Evolutionary conservation across 2,797 vertebrate genomes (phyloP).

Genomic region (Coluber constrictor): DNA sequence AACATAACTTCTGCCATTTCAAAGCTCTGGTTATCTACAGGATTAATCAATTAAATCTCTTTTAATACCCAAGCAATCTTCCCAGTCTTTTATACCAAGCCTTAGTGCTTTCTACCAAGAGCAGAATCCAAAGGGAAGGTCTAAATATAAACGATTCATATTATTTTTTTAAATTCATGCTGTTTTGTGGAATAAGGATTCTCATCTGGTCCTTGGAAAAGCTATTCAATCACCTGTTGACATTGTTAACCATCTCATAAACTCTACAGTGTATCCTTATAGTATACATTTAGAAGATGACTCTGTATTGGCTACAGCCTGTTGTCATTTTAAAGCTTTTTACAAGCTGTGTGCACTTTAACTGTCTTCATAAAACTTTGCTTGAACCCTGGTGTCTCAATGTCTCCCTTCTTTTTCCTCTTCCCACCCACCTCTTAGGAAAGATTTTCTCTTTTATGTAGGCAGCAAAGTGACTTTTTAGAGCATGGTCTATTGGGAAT

Average conservation of each 20-base stretch:
- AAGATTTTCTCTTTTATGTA: slow-evolving; percentile 34
- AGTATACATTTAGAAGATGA: slow-evolving; percentile 11
- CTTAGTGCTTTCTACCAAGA: neutral
- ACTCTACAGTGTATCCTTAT: slow-evolving; percentile 22
- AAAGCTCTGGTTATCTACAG: neutral
- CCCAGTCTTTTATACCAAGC: neutral
- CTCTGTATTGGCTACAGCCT: slow-evolving; percentile 17
- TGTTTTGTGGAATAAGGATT: slow-evolving; percentile 65
- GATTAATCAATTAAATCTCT: slow-evolving; percentile 29
- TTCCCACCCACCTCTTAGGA: neutral
- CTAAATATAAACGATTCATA: slow-evolving; percentile 7
- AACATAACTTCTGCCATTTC: neutral
- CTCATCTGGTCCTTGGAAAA: slow-evolving; percentile 26
- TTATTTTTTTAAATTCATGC: neutral
- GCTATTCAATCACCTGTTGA: slow-evolving; percentile 58
- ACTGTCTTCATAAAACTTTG: slow-evolving; percentile 58
- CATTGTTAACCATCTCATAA: slow-evolving; percentile 54
- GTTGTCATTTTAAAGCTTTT: slow-evolving; percentile 32
- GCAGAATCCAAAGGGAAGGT: slow-evolving; percentile 31
- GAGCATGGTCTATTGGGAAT: rapidly evolving
- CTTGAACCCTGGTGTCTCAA: slow-evolving; percentile 46
- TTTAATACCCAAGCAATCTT: neutral
- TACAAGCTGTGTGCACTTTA: slow-evolving; percentile 54
- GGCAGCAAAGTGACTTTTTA: slow-evolving; percentile 7
- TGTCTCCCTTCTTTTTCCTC: neutral